phyloP scores from a whole-genome alignment of 2,797 vertebrate species.

The Helicolenus hilgendorfi region DNA sequence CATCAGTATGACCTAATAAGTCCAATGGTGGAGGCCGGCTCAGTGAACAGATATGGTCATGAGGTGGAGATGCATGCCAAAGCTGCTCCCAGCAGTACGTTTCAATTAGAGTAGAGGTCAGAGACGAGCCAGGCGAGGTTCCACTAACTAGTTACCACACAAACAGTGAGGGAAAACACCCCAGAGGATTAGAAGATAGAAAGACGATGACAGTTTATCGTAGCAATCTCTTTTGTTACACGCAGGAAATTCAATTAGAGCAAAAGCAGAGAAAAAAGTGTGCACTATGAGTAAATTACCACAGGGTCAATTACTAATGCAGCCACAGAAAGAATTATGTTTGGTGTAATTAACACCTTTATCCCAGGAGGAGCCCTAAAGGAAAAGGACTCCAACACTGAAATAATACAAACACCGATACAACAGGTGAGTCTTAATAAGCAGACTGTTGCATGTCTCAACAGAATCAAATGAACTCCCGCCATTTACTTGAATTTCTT shows the following conservation, averaged over 20 bases:
- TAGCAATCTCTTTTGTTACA: background rate
- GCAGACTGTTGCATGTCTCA: background rate
- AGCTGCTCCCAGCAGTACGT: constrained; percentile 35
- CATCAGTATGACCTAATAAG: constrained; percentile 82
- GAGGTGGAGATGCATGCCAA: constrained; percentile 64
- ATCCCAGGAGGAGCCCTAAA: background rate
- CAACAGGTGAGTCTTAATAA: background rate
- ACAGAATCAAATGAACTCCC: too few relatives aligned
- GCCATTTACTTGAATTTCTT: background rate
- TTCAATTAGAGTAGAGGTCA: constrained; percentile 48
- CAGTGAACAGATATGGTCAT: constrained; percentile 71
- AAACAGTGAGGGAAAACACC: background rate
- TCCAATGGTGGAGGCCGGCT: constrained; percentile 52
- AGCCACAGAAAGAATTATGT: background rate
- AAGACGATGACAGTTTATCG: background rate
- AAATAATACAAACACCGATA: background rate
- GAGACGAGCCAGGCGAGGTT: constrained; percentile 22
- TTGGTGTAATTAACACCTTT: constrained; percentile 2
- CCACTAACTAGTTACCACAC: background rate
- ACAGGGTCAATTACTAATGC: background rate
- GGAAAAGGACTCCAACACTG: background rate
- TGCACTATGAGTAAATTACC: constrained; percentile 7
- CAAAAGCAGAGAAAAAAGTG: background rate
- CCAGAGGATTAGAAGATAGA: background rate
- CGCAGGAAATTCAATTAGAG: constrained; percentile 13